A percentile compares a stretch with the other conserved stretches of the same genome.
phyloP scores from a whole-genome alignment of 2,113 vertebrate species.

The Ondatra zibethicus region DNA sequence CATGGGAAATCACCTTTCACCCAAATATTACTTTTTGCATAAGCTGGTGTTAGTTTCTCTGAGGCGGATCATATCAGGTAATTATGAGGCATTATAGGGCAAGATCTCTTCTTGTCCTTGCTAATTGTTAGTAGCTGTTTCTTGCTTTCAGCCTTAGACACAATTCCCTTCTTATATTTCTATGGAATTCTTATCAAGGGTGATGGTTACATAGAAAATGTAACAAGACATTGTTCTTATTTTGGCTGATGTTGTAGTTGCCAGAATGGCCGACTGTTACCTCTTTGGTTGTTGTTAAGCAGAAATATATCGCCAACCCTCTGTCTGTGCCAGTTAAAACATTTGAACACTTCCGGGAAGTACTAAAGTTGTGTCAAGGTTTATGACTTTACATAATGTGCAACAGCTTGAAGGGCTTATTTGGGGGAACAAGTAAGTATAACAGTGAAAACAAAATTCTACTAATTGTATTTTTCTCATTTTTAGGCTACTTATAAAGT shows the following conservation, averaged over 20 bases:
- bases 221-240: background rate
- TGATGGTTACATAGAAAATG: background rate
- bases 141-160: background rate
- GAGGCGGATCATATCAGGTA: background rate
- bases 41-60: background rate
- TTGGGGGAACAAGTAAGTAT: background rate
- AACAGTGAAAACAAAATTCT: background rate
- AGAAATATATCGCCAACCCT: background rate
- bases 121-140: background rate
- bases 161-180: slow-evolving; percentile 20
- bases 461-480: background rate
- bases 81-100: background rate
- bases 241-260: background rate
- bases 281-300: background rate
- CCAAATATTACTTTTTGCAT: slow-evolving; percentile 44
- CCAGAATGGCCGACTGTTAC: background rate
- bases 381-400: slow-evolving; percentile 1
- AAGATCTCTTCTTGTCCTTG: background rate
- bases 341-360: background rate
- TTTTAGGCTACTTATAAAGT: slow-evolving; percentile 2
- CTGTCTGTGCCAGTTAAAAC: background rate
- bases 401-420: background rate
- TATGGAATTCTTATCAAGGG: background rate
- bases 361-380: background rate
- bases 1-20: slow-evolving; percentile 25